Conservation (phyloP, 2,888 invertebrate species). For the Andrena haemorrhoa region DNA sequence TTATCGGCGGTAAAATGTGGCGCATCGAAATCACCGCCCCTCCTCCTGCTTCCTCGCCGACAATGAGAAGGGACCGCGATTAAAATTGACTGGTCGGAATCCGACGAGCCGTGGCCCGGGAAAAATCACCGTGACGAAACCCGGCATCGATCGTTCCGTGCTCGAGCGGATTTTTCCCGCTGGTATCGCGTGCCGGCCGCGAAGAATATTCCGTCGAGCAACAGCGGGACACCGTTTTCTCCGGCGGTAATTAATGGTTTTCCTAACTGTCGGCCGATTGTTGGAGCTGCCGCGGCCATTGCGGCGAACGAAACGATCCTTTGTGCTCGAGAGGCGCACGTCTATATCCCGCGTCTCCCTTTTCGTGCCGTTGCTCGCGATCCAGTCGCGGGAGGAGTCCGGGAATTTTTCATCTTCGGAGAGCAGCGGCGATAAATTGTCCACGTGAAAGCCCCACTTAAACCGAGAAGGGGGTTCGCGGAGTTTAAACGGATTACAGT, state of each 20-base stretch:
- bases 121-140: slow-evolving; percentile 9
- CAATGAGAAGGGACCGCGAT: slow-evolving; percentile 17
- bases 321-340: not conserved
- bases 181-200: slow-evolving; percentile 1
- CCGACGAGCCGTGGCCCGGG: slow-evolving; percentile 6
- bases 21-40: not conserved
- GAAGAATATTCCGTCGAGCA: slow-evolving; percentile 1
- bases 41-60: not conserved
- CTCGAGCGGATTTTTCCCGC: slow-evolving; percentile 1
- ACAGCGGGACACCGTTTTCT: slow-evolving; percentile 15
- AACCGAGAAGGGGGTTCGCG: slow-evolving; percentile 17
- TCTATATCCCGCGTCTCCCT: not conserved
- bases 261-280: slow-evolving; percentile 17
- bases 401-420: slow-evolving; percentile 24
- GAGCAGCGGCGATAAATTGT: slow-evolving; percentile 44
- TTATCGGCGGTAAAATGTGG: slow-evolving; percentile 2
- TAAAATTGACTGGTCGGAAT: slow-evolving; percentile 14
- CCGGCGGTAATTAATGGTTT: slow-evolving; percentile 38
- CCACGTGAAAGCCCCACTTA: slow-evolving; percentile 50
- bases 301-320: not conserved
- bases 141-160: not conserved
- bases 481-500: slow-evolving; percentile 55
- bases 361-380: not conserved
- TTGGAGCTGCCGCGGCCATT: not conserved
- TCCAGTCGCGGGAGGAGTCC: slow-evolving; percentile 19